Percentiles rank a stretch among this genome's conserved stretches.
Conservation (phyloP, 2,113 vertebrate species). For the Miniopterus natalensis region DNA sequence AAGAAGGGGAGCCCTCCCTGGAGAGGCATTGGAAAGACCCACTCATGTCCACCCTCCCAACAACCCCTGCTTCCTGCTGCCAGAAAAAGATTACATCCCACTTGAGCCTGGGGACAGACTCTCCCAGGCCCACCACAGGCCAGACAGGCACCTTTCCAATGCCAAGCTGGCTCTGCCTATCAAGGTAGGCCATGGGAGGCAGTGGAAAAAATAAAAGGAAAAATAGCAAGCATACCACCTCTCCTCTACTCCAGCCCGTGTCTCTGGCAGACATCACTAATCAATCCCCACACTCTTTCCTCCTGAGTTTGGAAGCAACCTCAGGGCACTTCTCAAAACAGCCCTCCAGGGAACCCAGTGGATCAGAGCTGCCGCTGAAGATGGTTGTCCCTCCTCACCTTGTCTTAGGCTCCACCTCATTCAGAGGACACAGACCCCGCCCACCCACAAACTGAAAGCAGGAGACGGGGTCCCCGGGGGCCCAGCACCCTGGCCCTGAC, state of each 20-base stretch:
- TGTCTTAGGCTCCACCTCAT: rapidly evolving
- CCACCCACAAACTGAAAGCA: background rate
- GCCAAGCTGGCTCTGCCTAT: background rate
- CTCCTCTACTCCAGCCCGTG: no score
- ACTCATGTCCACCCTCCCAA: background rate
- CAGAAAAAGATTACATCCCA: background rate
- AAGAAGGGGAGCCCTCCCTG: background rate
- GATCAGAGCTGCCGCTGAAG: background rate
- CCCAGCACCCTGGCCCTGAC: slow-evolving; percentile 23
- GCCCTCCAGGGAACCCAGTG: background rate
- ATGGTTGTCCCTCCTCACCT: background rate
- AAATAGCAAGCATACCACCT: background rate
- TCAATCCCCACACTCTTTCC: background rate
- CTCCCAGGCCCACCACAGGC: background rate
- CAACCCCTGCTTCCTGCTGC: background rate
- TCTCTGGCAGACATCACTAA: slow-evolving; percentile 49
- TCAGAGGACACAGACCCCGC: background rate
- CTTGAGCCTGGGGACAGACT: background rate
- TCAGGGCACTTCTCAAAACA: background rate
- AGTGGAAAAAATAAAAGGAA: background rate
- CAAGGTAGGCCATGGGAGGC: background rate
- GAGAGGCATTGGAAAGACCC: background rate
- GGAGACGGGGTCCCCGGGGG: no score
- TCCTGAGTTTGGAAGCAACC: background rate
- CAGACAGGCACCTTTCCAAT: background rate